A percentile compares a stretch with the other conserved stretches of the same genome.
These are phyloP conservation scores for Tachyglossus aculeatus DNA, from an alignment of 2,797 vertebrate genomes.

Conservation along the genomic window DNA sequence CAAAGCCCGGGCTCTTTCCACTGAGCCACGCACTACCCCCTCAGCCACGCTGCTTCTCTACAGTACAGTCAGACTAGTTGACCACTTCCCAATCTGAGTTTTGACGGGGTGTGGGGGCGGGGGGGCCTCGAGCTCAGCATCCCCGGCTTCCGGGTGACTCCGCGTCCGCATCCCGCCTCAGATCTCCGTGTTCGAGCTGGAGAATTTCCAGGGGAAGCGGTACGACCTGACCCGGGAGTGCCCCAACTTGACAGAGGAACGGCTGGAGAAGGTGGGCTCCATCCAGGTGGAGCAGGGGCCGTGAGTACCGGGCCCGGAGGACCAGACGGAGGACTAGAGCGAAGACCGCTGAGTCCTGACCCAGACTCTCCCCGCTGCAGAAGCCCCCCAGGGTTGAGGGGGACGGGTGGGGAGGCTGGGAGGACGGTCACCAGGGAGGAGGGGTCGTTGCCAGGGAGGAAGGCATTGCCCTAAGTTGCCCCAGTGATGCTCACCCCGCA, in stretches of 20 bases:
- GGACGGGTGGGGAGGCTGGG: not conserved
- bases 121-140: no score
- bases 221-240: slow-evolving; percentile 84
- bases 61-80: no score
- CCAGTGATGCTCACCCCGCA: no score
- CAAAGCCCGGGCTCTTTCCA: no score
- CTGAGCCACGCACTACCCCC: no score
- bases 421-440: not conserved
- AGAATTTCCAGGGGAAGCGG: slow-evolving; percentile 89
- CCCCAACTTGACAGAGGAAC: slow-evolving; percentile 83
- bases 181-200: slow-evolving; percentile 86
- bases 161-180: slow-evolving; percentile 17
- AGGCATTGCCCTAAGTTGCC: no score
- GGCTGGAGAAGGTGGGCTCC: slow-evolving; percentile 88
- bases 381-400: not conserved
- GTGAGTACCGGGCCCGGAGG: slow-evolving; percentile 74
- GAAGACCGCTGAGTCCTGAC: not conserved
- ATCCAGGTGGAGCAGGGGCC: slow-evolving; percentile 88
- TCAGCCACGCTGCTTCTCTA: no score
- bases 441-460: not conserved
- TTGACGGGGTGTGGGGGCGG: no score
- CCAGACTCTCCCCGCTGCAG: rapidly evolving
- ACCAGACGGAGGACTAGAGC: rapidly evolving
- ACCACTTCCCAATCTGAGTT: no score
- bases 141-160: not conserved